phyloP scores from a whole-genome alignment of 2,888 invertebrate species.

The Frankliniella intonsa region DNA sequence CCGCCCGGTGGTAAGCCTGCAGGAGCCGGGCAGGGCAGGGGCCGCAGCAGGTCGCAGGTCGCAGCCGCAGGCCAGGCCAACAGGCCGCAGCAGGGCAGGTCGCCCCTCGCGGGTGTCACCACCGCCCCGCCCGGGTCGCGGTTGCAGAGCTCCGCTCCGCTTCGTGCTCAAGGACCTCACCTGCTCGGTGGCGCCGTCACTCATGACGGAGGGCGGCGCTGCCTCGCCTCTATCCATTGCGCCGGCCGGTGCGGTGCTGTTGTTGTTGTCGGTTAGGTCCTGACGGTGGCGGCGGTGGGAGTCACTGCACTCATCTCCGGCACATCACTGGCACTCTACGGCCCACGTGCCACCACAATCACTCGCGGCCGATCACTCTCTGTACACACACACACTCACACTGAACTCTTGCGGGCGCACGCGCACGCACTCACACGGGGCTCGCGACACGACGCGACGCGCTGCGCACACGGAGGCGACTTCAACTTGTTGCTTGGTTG shows the following conservation, averaged over 20 bases:
- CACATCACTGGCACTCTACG: not conserved
- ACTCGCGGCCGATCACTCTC: not conserved
- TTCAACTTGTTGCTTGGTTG: not conserved
- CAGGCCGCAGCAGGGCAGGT: no score
- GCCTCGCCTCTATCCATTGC: not conserved
- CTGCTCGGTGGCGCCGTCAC: not conserved
- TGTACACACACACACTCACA: not conserved
- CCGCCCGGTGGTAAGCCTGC: no score
- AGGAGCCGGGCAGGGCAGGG: no score
- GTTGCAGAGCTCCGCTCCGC: not conserved
- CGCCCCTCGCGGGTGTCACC: not conserved
- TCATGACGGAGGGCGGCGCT: not conserved
- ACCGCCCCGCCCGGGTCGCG: not conserved
- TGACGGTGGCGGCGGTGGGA: not conserved
- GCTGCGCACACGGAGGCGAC: not conserved
- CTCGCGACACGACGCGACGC: not conserved
- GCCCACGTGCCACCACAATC: not conserved
- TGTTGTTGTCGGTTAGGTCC: not conserved
- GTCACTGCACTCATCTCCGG: not conserved
- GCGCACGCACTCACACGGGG: not conserved
- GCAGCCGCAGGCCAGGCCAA: no score
- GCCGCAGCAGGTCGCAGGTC: no score
- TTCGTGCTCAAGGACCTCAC: not conserved
- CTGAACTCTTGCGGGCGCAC: no score
- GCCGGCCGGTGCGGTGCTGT: not conserved